A percentile compares a stretch with the other conserved stretches of the same genome.
These are phyloP conservation scores for Trichomycterus rosablanca DNA, from an alignment of 2,113 vertebrate genomes.

Conservation along the genomic window DNA sequence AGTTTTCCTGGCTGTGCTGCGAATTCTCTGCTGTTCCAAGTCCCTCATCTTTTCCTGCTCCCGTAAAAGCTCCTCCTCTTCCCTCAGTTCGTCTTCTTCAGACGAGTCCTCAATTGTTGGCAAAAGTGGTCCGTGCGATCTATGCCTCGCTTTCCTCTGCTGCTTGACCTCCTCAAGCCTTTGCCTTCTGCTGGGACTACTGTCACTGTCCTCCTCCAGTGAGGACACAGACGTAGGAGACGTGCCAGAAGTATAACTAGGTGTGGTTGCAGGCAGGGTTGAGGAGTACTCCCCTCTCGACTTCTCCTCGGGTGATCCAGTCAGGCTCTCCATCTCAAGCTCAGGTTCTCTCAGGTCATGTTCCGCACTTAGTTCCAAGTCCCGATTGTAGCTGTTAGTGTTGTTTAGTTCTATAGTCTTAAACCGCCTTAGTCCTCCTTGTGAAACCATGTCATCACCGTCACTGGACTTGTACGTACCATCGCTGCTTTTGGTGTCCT, in stretches of 20 bases:
- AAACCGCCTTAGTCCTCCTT: slow-evolving; percentile 89
- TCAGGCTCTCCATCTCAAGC: slow-evolving; percentile 97
- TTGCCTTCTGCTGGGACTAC: slow-evolving; percentile 93
- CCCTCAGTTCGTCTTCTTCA: slow-evolving; percentile 93
- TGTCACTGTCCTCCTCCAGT: slow-evolving; percentile 95
- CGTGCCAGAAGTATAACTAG: slow-evolving; percentile 94
- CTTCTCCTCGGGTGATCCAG: slow-evolving; percentile 90
- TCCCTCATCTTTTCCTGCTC: slow-evolving; percentile 98
- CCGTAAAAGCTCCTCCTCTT: slow-evolving; percentile 92
- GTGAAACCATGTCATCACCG: slow-evolving; percentile 70
- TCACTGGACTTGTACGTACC: slow-evolving; percentile 60
- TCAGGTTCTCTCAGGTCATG: slow-evolving; percentile 85
- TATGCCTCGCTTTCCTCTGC: slow-evolving; percentile 94
- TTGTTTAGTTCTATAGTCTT: slow-evolving; percentile 97
- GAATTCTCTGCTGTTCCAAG: slow-evolving; percentile 93
- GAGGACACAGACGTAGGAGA: slow-evolving; percentile 96
- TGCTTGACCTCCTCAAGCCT: slow-evolving; percentile 93
- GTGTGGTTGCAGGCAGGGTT: slow-evolving; percentile 89
- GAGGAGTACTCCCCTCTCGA: slow-evolving; percentile 95
- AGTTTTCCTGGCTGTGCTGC: slow-evolving; percentile 92
- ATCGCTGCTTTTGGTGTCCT: slow-evolving; percentile 73
- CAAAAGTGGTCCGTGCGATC: slow-evolving; percentile 89
- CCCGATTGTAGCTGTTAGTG: slow-evolving; percentile 81
- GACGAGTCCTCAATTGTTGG: slow-evolving; percentile 98
- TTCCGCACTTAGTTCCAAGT: slow-evolving; percentile 82